A percentile compares a stretch with the other conserved stretches of the same genome.
phyloP scores from a whole-genome alignment of 2,797 vertebrate genomes.

The Oophaga sylvatica region DNA sequence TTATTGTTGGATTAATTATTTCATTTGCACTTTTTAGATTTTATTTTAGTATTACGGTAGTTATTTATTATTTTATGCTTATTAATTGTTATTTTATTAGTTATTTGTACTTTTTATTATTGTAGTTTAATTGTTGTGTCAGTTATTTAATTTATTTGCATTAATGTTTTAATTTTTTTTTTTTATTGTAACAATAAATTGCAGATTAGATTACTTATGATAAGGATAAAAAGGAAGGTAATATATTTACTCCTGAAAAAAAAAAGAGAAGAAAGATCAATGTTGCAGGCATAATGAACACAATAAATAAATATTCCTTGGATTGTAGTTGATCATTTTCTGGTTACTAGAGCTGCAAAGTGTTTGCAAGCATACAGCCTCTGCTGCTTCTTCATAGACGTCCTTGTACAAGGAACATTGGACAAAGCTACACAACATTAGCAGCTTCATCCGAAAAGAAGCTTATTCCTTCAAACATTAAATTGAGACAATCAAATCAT shows the following conservation, averaged over 20 bases:
- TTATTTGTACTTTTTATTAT: too few species aligned
- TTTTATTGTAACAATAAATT: background rate
- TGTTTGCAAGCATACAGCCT: slow-evolving; percentile 36
- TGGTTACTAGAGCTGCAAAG: slow-evolving; percentile 47
- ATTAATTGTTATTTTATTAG: too few species aligned
- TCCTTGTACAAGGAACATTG: slow-evolving; percentile 41
- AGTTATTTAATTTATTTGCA: too few species aligned
- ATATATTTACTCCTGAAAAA: slow-evolving; percentile 3
- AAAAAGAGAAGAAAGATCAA: background rate
- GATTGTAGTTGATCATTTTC: slow-evolving; percentile 45
- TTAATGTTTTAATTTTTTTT: background rate
- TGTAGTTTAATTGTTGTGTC: too few species aligned
- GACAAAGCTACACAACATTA: slow-evolving; percentile 51
- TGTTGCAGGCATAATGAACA: slow-evolving; percentile 23
- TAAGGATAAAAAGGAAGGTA: background rate
- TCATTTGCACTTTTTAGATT: too few species aligned
- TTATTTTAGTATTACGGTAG: too few species aligned
- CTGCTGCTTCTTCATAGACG: slow-evolving; percentile 37
- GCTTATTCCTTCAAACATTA: slow-evolving; percentile 41
- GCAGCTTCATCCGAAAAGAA: slow-evolving; percentile 44
- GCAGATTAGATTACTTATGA: background rate
- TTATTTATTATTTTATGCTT: too few species aligned
- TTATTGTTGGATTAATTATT: too few species aligned
- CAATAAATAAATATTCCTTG: slow-evolving; percentile 31
- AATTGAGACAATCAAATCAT: slow-evolving; percentile 61